Percentiles rank a stretch among this genome's conserved stretches.
Evolutionary conservation across 1,140 invertebrate species (phyloP).

Genomic region (Penaeus vannamei): DNA sequence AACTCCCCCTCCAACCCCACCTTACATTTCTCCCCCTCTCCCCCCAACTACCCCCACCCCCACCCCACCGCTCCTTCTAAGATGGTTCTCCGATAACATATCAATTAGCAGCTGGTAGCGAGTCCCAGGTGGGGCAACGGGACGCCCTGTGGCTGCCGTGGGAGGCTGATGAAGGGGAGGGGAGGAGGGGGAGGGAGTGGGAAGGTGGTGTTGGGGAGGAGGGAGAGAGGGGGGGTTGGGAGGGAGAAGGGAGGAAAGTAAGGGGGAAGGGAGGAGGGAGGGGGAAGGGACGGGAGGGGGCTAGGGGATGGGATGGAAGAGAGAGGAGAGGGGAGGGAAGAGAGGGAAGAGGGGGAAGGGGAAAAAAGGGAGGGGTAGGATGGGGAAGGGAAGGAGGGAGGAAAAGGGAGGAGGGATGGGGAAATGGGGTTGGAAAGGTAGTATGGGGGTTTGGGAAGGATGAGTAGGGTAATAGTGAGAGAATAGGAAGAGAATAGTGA

Average conservation of each 20-base stretch:
- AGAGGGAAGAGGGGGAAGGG: not conserved
- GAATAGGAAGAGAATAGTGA: not conserved
- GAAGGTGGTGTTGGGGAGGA: not conserved
- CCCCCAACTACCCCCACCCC: no score
- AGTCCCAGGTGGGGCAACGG: no score
- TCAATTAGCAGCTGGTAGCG: no score
- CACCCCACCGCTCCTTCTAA: no score
- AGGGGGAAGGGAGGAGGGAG: not conserved
- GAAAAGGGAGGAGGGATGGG: not conserved
- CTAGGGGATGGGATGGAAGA: not conserved
- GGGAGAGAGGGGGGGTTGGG: not conserved
- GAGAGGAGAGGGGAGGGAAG: not conserved
- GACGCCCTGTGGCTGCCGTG: no score
- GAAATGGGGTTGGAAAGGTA: no score
- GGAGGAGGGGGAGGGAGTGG: not conserved
- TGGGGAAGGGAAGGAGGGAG: no score
- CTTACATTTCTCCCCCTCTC: no score
- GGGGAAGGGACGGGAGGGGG: no score
- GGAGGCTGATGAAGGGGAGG: not conserved
- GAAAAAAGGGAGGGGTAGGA: not conserved
- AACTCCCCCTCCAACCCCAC: no score
- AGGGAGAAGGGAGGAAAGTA: not conserved
- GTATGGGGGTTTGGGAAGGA: not conserved
- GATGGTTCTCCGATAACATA: no score
- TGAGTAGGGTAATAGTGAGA: not conserved